Evolutionary conservation across 2,113 vertebrate genomes (phyloP), one percentile per base, ranked within the genome.

Genomic region (Chascanopsetta lugubris): DNA sequence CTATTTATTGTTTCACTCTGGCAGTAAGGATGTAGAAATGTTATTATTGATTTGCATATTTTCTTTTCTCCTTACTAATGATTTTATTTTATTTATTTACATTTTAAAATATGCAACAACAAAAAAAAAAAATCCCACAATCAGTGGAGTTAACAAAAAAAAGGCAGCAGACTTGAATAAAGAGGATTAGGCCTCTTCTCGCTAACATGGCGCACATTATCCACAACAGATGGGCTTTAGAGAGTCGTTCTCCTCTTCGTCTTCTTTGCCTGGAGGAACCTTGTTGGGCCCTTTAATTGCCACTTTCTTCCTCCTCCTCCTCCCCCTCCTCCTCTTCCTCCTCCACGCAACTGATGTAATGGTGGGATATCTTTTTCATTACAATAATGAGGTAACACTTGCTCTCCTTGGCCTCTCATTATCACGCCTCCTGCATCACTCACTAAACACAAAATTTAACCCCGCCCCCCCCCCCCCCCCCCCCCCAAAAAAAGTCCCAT

Each of bases 321-420:
- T 38, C 10, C 47, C 18, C 43, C 5, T 13, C 9, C 46, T 12
- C 21, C 7, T 22, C 15, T n/a, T 3, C 40, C 21, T 20, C 21
- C 43, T 21, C 43, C 7, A n/a, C 43, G 5, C 94, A 94, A 93
- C 92, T 89, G 91, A 93, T 95, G 93, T 95, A 96, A 95, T 94
- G 92, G 93, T 91, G 90, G 92, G 88, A 95, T 95, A 93, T 96
- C 94, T 95, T 95, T 94, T 95, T 97, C 95, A 96, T 97, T 97
- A 96, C 94, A 93, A 94, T 97, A 97, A 97, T 96, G 95, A 97
- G 95, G 93, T 96, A 96, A 95, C 94, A 96, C 95, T 94, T 94
- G 89, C 90, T 96, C 95, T 94, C 92, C 91, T 94, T 94, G 94
- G 94, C 94, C 94, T 93, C 94, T 99, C 95, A 96, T 97, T 97